Base-by-base conservation (phyloP, 92 coral and sea anemone species). In the Anthopleura xanthogrammica region DNA sequence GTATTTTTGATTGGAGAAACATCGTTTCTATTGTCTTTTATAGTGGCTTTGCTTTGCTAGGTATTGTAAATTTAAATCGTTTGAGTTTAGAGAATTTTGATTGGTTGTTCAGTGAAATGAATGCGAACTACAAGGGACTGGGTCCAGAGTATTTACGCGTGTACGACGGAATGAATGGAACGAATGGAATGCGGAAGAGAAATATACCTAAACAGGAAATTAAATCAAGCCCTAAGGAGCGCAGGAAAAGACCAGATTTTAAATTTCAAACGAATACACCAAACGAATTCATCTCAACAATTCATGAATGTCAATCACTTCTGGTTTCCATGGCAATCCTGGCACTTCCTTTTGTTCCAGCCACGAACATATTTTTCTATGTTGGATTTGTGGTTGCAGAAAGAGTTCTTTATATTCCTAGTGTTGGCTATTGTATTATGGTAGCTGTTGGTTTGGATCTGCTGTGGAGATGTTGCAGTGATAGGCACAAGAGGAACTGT, bases 381-480 rank as follows among this genome's bases (percentile, higher is more conserved):
- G 99, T 96, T 56, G 99, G 99, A 0, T 96, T 96, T 79, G 99
- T 96, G 23, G 94, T 96, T 16, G 99, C 99, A 2, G 99, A 96
- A 73, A 87, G 99, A 72, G 92, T 96, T 77, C 86, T 96, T 83
- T 96, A 96, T 85, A 92, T 96, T 23, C 99, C 99, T 16, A 96
- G 99, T 87, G 91, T 96, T 29, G 99, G 99, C 1, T 94, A 90
- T 83, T 96, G 99, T 78, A 77, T 96, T 71, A 82, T 96, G 83
- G 86, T 81, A 75, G 99, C 94, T 1, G 56, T 92, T 14, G 95
- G 98, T 16, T 83, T 88, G 55, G 94, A 90, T 56, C 54, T 88
- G 41, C 83, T 92, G 58, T 94, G 95, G 90, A 79, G 87, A 41
- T 84, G 72, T 16, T 57, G 91, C 79, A 78, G 84, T 22, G 68